Evolutionary conservation across 2,888 invertebrate genomes (phyloP), one percentile per base, ranked within the genome.

Genomic region (Eilema griseolum): DNA sequence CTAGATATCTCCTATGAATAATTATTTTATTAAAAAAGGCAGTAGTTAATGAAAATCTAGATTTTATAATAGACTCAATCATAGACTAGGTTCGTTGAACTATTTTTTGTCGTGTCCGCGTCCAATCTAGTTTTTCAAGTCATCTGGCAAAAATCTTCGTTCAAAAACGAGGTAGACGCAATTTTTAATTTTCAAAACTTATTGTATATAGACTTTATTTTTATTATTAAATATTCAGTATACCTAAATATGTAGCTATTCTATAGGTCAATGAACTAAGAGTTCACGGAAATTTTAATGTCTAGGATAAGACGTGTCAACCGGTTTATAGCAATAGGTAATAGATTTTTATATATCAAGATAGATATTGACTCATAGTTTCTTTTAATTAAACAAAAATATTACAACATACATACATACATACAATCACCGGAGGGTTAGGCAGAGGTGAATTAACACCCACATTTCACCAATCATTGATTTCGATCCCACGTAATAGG

Each of bases 41-140:
- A 20, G 62, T 23, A 10, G 16, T 37, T 41, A 37, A 62, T 41
- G 20, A 62, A 24, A 41, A 37, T 41, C 62, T 41, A 41, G 62
- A 62, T 41, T 11, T 26, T 41, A 26, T 11, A 41, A 66, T 70
- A 62, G 66, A 61, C 60, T 57, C 56, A 52, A 66, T 41, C 56
- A 61, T 16, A 24, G 67, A 24, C n/a, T 20, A 37, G 73, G 81
- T 66, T 73, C 83, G 68, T 28, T 74, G 74, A 80, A 75, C 83
- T 66, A 61, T 63, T 72, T 74, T 81, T 81, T 83, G 59, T 59
- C 14, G 26, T 64, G 23, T 65, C 72, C 14, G 26, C 66, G 23
- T 65, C 72, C 41, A 72, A 75, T 68, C 75, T 67, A n/a, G 70
- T 81, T 75, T 74, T 63, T 31, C 5, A 14, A 60, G 52, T 52